Evolutionary conservation across 1,140 invertebrate genomes (phyloP).

Genomic region (Apolygus lucorum): DNA sequence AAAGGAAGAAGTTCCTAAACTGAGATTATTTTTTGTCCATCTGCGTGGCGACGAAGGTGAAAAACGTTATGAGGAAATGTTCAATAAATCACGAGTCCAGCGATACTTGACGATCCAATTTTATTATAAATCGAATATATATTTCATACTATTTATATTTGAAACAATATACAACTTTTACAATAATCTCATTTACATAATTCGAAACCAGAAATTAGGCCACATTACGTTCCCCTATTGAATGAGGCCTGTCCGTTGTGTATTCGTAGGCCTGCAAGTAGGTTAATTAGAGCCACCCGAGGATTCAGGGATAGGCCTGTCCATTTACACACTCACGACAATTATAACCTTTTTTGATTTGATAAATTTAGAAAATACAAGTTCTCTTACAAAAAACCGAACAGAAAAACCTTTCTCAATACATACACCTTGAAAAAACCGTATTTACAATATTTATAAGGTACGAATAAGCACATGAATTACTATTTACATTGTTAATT

Average conservation of each 20-base stretch:
- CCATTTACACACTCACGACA: neutral
- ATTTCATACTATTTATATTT: neutral
- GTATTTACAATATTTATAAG: constrained; percentile 28
- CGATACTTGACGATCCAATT: neutral
- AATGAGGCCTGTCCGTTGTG: too few species aligned
- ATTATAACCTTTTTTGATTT: too few species aligned
- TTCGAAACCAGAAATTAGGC: neutral
- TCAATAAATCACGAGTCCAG: too few species aligned
- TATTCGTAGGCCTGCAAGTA: too few species aligned
- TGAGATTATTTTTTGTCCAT: too few species aligned
- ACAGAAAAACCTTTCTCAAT: neutral
- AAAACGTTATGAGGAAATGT: too few species aligned
- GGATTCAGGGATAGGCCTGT: too few species aligned
- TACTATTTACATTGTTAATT: neutral
- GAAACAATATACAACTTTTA: constrained; percentile 11
- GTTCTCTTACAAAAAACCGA: neutral
- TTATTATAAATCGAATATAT: constrained; percentile 9
- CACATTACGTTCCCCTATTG: neutral
- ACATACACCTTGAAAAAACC: neutral
- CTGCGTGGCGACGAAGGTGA: too few species aligned
- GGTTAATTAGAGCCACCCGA: too few species aligned
- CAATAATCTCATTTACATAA: neutral
- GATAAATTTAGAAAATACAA: neutral
- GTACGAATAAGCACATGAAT: constrained; percentile 3
- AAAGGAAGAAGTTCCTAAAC: too few species aligned